phyloP scores from a whole-genome alignment of 1,140 invertebrate species.

The Neotoxoptera formosana region DNA sequence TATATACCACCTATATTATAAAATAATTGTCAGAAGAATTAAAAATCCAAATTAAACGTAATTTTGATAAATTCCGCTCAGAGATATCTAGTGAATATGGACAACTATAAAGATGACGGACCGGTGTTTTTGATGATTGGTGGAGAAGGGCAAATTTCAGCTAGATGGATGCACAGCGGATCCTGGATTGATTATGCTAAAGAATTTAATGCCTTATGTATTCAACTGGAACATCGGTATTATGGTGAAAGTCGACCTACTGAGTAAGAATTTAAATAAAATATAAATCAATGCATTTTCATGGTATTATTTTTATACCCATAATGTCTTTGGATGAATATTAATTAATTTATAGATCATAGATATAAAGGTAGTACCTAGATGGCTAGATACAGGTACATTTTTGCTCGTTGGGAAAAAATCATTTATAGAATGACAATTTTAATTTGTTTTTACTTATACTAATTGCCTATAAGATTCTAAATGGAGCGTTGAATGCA shows the following conservation, averaged over 20 bases:
- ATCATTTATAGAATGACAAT: too few species aligned
- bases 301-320: neutral
- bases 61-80: slow-evolving; percentile 62
- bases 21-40: neutral
- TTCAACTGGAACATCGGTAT: slow-evolving; percentile 90
- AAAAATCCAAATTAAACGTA: neutral
- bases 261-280: slow-evolving; percentile 65
- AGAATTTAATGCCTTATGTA: slow-evolving; percentile 80
- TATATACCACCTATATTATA: neutral
- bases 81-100: slow-evolving; percentile 81
- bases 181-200: slow-evolving; percentile 84
- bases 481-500: too few species aligned
- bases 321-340: neutral
- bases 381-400: too few species aligned
- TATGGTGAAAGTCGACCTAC: slow-evolving; percentile 94
- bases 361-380: neutral
- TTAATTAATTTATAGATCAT: neutral
- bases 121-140: slow-evolving; percentile 91
- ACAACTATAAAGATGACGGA: slow-evolving; percentile 73
- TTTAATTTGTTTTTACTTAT: too few species aligned
- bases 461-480: too few species aligned
- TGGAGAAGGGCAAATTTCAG: slow-evolving; percentile 75
- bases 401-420: too few species aligned
- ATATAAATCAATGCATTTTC: neutral
- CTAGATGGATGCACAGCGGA: slow-evolving; percentile 85